Percentiles rank a stretch among this genome's conserved stretches.
Conservation (phyloP, 2,888 invertebrate genomes). For the Caenorhabditis sinica region DNA sequence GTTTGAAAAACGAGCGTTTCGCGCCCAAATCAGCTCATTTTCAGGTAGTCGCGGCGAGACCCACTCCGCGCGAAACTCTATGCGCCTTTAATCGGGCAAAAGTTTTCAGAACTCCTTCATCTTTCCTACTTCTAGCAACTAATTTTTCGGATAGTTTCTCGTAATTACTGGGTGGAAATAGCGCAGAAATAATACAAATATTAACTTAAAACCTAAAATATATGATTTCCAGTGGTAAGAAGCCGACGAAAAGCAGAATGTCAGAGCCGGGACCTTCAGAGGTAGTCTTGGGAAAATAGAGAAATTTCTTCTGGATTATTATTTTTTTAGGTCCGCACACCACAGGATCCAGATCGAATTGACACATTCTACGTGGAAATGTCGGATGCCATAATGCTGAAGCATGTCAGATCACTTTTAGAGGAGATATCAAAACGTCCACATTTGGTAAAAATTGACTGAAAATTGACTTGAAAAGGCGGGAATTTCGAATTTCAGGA, state of each 20-base stretch:
- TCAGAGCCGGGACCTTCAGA: slow-evolving; percentile 14
- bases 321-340: not conserved
- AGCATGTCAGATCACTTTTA: slow-evolving; percentile 14
- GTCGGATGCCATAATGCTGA: not conserved
- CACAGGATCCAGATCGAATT: not conserved
- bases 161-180: not conserved
- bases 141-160: not conserved
- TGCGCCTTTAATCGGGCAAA: slow-evolving; percentile 23
- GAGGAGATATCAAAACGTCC: slow-evolving; percentile 7
- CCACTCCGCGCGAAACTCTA: not conserved
- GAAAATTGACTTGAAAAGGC: not conserved
- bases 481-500: not conserved
- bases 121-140: not conserved
- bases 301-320: no score
- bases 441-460: not conserved
- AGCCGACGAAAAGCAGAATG: not conserved
- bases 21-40: not conserved
- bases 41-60: slow-evolving; percentile 15
- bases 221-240: not conserved
- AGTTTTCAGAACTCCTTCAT: not conserved
- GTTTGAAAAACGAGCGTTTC: not conserved
- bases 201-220: not conserved
- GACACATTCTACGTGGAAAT: slow-evolving; percentile 20
- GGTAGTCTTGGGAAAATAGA: not conserved
- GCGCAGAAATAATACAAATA: no score